Evolutionary conservation across 1,140 invertebrate genomes (phyloP), one percentile per base, ranked within the genome.

Genomic region (Pinna nobilis): DNA sequence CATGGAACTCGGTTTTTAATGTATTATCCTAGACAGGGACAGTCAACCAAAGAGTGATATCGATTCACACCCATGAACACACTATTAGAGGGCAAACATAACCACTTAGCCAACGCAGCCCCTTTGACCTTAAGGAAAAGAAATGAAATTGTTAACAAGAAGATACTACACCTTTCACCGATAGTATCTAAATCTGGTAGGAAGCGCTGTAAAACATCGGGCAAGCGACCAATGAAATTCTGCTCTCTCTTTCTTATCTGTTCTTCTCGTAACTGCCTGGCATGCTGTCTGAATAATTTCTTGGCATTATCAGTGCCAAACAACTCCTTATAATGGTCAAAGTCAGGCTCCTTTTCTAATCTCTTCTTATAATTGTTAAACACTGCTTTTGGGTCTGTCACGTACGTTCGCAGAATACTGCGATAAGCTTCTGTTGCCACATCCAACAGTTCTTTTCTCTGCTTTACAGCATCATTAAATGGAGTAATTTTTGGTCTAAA

Each of bases 331-430:
- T 96, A 98, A 82, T 94, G 94, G n/a, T 93, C 91, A 91, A 95
- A 98, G 84, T 98, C 96, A 64, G 94, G 94, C 80, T 96, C 94
- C 71, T 94, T 93, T 53, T 94, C 92, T 69, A 98, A 90, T 88
- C 96, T 95, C 87, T 96, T 97, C 69, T 93, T 94, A 25, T 94
- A 94, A 78, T 94, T 92, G 47, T 93, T 94, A 97, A 97, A 98
- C 53, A 94, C 89, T 41, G 95, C 93, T 82, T 95, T 93, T 88
- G 94, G 95, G 89, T 97, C 95, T 6, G 92, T 94, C 2, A 94
- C 88, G 63, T 85, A 79, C 50, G 53, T 69, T 25, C 77, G 69
- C 20, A 89, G 61, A 25, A 89, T 70, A 71, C 81, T 82, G 23
- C 73, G 71, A 69, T 85, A 88, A 1, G 86, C 88, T 63, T 89